Evolutionary conservation across 92 coral and sea anemone species (phyloP), one percentile per base, ranked within the genome.

Genomic region (Porites cylindrica): DNA sequence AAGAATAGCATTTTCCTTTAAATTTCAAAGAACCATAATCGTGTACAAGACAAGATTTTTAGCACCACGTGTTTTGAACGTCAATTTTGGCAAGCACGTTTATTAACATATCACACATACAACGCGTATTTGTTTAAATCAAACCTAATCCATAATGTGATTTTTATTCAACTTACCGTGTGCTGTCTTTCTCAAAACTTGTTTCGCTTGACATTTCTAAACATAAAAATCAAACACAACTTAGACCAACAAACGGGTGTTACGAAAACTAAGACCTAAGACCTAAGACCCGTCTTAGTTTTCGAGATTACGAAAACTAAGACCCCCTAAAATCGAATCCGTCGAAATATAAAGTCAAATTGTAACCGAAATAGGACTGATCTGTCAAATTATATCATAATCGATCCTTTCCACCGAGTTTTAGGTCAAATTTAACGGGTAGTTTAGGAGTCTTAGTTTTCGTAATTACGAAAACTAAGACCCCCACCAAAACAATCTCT

Each of bases 1-100:
- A 68, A 82, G 52, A 82, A 68, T 43, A 71, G 79, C 66, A 82
- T 68, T 68, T 66, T 52, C 76, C 75, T 82, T 68, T 51, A 82
- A 51, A 47, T 72, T 21, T 21, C 23, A 21, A 21, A 21, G 23
- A 21, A 21, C 23, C 23, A 65, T 51, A 81, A 51, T 75, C 47
- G 79, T 75, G 63, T 75, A 75, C 79, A 75, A 75, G 65, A 75
- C 79, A 52, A 75, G 63, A 75, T 51, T 75, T 51, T 75, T 52
- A 54, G 52, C 79, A 75, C 79, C 64, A 75, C 79, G 65, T 50
- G 79, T 75, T 75, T 75, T 52, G 38, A 75, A 51, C 21, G 79
- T 47, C 79, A 75, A 51, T 50, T 75, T 75, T 75, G 79, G 64
- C 79, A 75, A 72, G 77, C 60, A 72, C 59, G 61, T 72, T 72